These are phyloP conservation scores for Catostomus latipinnis DNA, from an alignment of 2,797 vertebrate species.

Conservation along the genomic window DNA sequence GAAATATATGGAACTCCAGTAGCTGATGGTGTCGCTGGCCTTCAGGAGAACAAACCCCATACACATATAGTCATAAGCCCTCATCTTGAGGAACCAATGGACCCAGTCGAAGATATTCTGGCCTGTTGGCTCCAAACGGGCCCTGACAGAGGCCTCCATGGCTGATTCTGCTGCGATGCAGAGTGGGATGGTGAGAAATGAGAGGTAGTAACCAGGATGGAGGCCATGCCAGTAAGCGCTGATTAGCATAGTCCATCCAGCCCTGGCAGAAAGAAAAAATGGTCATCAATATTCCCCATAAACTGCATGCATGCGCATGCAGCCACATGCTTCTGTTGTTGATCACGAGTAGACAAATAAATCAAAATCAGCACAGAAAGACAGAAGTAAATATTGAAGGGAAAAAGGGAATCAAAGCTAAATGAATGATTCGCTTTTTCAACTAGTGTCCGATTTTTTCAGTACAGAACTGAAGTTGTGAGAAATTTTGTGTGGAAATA, in stretches of 20 bases:
- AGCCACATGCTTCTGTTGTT: no score
- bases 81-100: constrained; percentile 96
- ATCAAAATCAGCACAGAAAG: no score
- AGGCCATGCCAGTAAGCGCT: constrained; percentile 94
- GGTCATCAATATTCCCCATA: no score
- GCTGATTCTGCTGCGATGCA: constrained; percentile 86
- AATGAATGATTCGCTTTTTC: no score
- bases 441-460: no score
- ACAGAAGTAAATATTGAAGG: no score
- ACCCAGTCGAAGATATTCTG: constrained; percentile 85
- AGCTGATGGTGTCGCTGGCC: constrained; percentile 82
- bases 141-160: constrained; percentile 81
- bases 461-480: no score
- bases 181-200: constrained; percentile 92
- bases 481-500: no score
- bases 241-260: constrained; percentile 93
- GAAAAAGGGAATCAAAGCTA: no score
- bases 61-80: constrained; percentile 94
- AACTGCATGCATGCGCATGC: no score
- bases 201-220: constrained; percentile 91
- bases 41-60: constrained; percentile 92
- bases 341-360: no score
- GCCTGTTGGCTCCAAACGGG: constrained; percentile 70
- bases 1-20: constrained; percentile 88
- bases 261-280: constrained; percentile 70